Percentiles rank a stretch among this genome's conserved stretches.
Conservation (phyloP, 2,888 invertebrate species). For the Alloplasta piceator region DNA sequence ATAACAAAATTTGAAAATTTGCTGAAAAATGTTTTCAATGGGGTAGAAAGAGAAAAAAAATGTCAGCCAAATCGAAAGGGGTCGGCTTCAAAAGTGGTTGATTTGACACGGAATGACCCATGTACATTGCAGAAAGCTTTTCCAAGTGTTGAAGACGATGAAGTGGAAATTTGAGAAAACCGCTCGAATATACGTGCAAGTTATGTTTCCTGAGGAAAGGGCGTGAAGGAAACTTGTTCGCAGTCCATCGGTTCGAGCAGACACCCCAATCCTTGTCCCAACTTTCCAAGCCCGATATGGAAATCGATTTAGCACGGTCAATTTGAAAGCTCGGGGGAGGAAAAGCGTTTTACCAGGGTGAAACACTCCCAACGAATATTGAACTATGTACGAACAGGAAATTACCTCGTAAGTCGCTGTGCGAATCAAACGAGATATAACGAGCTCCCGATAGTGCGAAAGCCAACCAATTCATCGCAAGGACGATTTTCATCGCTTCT, state of each 20-base stretch:
- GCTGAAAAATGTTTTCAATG: too few species aligned
- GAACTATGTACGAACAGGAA: conserved; percentile 11
- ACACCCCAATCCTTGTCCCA: background rate
- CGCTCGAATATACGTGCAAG: too few species aligned
- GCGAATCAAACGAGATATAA: background rate
- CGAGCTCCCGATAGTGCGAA: background rate
- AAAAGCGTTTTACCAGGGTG: conserved; percentile 38
- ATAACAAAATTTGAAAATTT: too few species aligned
- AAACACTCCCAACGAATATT: conserved; percentile 19
- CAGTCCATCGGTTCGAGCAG: background rate
- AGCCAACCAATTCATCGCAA: background rate
- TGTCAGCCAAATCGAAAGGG: too few species aligned
- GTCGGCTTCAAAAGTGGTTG: too few species aligned
- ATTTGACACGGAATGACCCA: too few species aligned
- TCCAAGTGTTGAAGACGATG: too few species aligned
- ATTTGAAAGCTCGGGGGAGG: conserved; percentile 30
- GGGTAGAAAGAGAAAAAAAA: too few species aligned
- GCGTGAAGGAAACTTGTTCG: background rate
- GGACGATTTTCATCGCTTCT: background rate
- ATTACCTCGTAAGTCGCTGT: conserved; percentile 33
- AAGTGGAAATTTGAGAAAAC: too few species aligned
- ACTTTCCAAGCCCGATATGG: background rate
- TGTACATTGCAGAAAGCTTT: too few species aligned
- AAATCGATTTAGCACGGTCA: conserved; percentile 48
- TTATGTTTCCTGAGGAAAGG: background rate